Evolutionary conservation across 35 echinoderm and acorn worm genomes (phyloP), one percentile per base, ranked within the genome.

Genomic region (Ptychodera flava): DNA sequence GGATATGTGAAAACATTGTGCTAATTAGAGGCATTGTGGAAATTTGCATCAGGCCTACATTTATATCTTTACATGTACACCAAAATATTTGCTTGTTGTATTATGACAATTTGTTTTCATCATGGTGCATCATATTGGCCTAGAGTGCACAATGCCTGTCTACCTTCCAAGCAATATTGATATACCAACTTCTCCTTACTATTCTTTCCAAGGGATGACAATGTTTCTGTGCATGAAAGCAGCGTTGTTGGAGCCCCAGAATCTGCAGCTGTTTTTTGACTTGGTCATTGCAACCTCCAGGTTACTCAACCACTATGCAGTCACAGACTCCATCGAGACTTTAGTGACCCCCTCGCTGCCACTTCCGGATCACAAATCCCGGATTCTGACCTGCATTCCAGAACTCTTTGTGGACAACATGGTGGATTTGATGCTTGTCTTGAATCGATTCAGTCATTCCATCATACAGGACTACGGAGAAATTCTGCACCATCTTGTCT

Each of bases 401-500:
- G 95, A 94, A 78, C 83, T 92, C 52, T 83, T 98, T 0, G 95
- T 90, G 1, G 95, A 98, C 30, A 98, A 98, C 34, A 35, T 93
- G 29, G 86, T 92, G 45, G 91, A 94, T 36, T 98, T 89, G 45
- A 38, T 92, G 77, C 90, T 94, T 85, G 94, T 94, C 84, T 78
- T 94, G 31, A 30, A 92, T 53, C n/a, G 95, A 52, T 98, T 92
- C 37, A 77, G 81, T 29, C 92, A 98, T 37, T 82, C 91, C 30
- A 90, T 88, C 34, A 86, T 98, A 29, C 89, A 98, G 78, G 92
- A 92, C n/a, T 84, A 84, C 35, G 90, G 85, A 0, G 92, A 90
- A 1, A 28, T 87, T 0, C 31, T 98, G 30, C 78, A 85, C 36
- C 85, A 94, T 38, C 33, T 98, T 2, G 90, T 98, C 87, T 92